Evolutionary conservation across 2,797 vertebrate genomes (phyloP), one percentile per base, ranked within the genome.

Genomic region (Pangasius sanitwongsei): DNA sequence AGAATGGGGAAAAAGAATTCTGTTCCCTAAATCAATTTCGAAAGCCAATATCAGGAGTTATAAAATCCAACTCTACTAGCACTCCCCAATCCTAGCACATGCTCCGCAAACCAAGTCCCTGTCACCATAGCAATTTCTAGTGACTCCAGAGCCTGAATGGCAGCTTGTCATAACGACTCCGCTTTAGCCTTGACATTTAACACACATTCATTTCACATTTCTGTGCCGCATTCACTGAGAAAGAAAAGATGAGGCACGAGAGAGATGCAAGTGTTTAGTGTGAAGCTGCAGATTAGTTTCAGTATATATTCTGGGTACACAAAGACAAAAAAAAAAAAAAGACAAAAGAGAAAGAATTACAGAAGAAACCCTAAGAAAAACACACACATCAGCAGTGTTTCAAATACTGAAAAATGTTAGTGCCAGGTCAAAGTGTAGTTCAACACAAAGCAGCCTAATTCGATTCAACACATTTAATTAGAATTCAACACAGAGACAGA

Each of bases 61-160:
- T 50, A 67, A 70, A 90, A 85, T 28, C 70, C 31, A n/a, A 70
- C 70, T 69, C 59, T 3, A n/a, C 69, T 8, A 16, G 28, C 28
- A 7, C 50, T 18, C 50, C 8, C 67, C 48, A 5, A 74, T 48
- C 72, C 61, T n/a, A 4, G 55, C 81, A 31, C 83, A 74, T 2
- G 77, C 69, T 75, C 72, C 12, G 57, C 31, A n/a, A n/a, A 55
- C 83, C 83, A 23, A 61, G 85, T 84, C 61, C 74, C 88, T n/a
- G 90, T 92, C 86, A 74, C 92, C 89, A 92, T 90, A 78, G 92
- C 85, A 83, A 91, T 90, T 67, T 91, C 85, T 85, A 86, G 59
- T 25, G 53, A 70, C 70, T 77, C 81, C 83, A 28, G 81, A 63
- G 69, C 41, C 77, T 90, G 81, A 90, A 90, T 41, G 84, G 86